Base-by-base conservation (phyloP, 2,888 invertebrate species). In the Synanthedon formicaeformis region DNA sequence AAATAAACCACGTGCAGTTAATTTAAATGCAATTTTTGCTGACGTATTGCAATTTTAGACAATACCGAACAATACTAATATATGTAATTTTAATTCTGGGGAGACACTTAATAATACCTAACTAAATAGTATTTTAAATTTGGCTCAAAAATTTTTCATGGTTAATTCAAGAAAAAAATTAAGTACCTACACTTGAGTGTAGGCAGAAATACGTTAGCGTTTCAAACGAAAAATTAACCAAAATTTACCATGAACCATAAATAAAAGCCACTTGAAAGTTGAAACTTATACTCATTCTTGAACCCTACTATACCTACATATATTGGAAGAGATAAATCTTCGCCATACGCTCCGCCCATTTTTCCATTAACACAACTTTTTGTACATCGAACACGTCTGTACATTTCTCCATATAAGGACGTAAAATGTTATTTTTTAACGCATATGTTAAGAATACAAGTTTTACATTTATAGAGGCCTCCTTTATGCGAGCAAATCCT, bases 291-390 rank as follows among this genome's bases (percentile, higher is more conserved):
- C 62, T 65, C 65, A 62, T 55, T 59, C 63, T 64, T 54, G 55
- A 54, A 64, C 63, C 66, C 64, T 75, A 77, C 69, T 64, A 72
- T 34, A 34, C 34, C 34, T 34, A 34, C 34, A 34, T 34, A 34
- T 73, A 76, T 80, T 78, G 75, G 70, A 80, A 78, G 72, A 81
- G 77, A 86, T 86, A 86, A 86, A 86, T 85, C 83, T 82, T 74
- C 62, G 58, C 56, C 61, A 63, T 66, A 69, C 76, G 72, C 73
- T 78, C 76, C 81, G 82, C 69, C 66, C 61, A n/a, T 12, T 50
- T 67, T 65, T 74, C 75, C 78, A 81, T 81, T 81, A 53, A 40
- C 45, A 6, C 13, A 50, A 40, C 13, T 50, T 50, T 50, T 50
- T 50, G 40, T 40, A 50, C 12, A 50, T 34, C 34, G 10, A 34